Evolutionary conservation across 2,888 invertebrate genomes (phyloP), one percentile per base, ranked within the genome.

Genomic region (Microchrysa polita): DNA sequence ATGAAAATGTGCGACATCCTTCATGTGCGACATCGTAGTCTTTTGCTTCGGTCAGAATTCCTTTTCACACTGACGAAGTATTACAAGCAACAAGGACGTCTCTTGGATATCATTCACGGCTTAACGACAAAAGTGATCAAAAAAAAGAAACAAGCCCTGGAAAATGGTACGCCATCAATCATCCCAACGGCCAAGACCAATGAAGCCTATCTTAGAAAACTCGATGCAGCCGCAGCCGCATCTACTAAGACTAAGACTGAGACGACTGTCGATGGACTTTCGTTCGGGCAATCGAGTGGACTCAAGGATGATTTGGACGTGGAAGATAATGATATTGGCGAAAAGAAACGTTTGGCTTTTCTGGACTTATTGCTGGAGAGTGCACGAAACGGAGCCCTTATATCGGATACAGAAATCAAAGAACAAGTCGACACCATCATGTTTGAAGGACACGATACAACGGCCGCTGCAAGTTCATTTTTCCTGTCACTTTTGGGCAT

Each of bases 1-100:
- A 94, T 94, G 93, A 93, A 94, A 81, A 93, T 94, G 93, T 93
- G 93, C 80, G 93, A 93, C 79, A 94, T 94, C 78, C 88, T 94
- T 0, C 94, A 94, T 80, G 85, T 93, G 76, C 90, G 94, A 78
- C 94, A 94, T 79, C 92, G 93, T 40, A 92, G 92, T 83, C 84
- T 93, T 71, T 93, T 93, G 90, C 85, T 94, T 73, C 88, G 93
- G 80, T 92, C 92, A 10, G 93, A 94, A 80, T 85, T 92, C 80
- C 84, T 94, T 5, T 94, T 94, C 85, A 91, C 91, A 78, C 85
- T 93, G 52, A 92, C 93, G 2, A 89, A 90, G 75, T 90, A 93
- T 83, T 91, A 91, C 73, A 90, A 91, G 81, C 87, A 88, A 74
- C 94, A 94, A 82, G 89, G 89, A n/a, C 89, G 90, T 75, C 87